Evolutionary conservation across 2,797 vertebrate species (phyloP).

Genomic region (Leucoraja ocellata): DNA sequence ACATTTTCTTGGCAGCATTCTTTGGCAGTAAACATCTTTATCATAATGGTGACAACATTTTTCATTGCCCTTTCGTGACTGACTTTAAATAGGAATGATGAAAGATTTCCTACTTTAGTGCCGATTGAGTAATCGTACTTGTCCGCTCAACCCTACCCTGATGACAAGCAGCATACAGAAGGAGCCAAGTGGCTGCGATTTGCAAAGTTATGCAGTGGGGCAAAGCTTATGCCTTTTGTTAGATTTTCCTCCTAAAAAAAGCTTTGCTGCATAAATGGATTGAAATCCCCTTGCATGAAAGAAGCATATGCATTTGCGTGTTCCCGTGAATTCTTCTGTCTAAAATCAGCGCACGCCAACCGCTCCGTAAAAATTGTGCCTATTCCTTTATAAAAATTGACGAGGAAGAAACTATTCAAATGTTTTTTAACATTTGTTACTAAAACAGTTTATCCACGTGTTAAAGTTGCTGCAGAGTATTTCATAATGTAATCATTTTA

Average conservation of each 20-base stretch:
- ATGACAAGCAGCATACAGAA: background rate
- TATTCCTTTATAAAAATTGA: background rate
- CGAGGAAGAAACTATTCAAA: background rate
- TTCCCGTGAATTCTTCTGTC: background rate
- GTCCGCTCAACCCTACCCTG: background rate
- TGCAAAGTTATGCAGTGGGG: background rate
- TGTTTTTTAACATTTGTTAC: background rate
- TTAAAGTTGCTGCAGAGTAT: background rate
- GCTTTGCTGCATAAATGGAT: background rate
- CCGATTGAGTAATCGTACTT: background rate
- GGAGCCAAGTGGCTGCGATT: background rate
- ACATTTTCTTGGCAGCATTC: background rate
- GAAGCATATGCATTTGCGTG: no score
- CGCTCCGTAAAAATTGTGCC: background rate
- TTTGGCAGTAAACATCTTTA: conserved; percentile 11
- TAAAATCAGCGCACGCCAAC: background rate
- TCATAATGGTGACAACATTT: conserved; percentile 20
- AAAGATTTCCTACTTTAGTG: conserved; percentile 12
- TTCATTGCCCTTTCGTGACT: background rate
- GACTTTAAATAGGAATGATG: background rate
- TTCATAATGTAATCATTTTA: background rate
- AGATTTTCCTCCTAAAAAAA: background rate
- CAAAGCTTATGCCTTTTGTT: conserved; percentile 25
- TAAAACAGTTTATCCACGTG: background rate
- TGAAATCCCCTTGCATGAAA: background rate